Evolutionary conservation across 2,113 vertebrate species (phyloP).

Genomic region (Gadus macrocephalus): DNA sequence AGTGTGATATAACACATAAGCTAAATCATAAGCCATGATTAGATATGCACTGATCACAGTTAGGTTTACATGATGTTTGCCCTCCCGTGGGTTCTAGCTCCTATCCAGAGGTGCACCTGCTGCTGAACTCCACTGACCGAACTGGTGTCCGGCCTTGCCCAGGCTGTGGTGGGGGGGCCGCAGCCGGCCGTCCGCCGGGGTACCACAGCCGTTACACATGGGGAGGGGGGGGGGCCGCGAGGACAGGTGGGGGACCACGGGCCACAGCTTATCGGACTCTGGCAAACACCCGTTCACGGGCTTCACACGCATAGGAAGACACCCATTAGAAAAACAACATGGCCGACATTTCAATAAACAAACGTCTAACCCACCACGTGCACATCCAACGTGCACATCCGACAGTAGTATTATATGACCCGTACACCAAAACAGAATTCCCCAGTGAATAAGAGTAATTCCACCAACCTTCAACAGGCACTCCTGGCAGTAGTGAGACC

Average conservation of each 20-base stretch:
- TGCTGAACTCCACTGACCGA: conserved; percentile 70
- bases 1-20: too few relatives aligned
- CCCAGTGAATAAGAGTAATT: conserved; percentile 29
- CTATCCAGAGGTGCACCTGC: too few relatives aligned
- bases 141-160: conserved; percentile 81
- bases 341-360: not conserved
- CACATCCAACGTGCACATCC: not conserved
- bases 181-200: conserved; percentile 76
- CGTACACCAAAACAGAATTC: conserved; percentile 9
- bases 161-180: conserved; percentile 76
- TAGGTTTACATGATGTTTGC: too few relatives aligned
- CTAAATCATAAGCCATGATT: too few relatives aligned
- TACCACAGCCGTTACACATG: conserved; percentile 90
- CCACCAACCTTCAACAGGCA: conserved; percentile 92
- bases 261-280: conserved; percentile 84
- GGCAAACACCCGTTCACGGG: conserved; percentile 75
- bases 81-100: too few relatives aligned
- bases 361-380: not conserved
- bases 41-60: too few relatives aligned
- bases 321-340: not conserved
- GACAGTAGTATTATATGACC: conserved; percentile 7
- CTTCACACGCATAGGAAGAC: conserved; percentile 55
- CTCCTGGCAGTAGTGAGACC: conserved; percentile 86
- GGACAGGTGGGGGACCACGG: conserved; percentile 80
- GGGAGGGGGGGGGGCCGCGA: conserved; percentile 74